phyloP scores from a whole-genome alignment of 2,888 invertebrate species.

The Candidula unifasciata region DNA sequence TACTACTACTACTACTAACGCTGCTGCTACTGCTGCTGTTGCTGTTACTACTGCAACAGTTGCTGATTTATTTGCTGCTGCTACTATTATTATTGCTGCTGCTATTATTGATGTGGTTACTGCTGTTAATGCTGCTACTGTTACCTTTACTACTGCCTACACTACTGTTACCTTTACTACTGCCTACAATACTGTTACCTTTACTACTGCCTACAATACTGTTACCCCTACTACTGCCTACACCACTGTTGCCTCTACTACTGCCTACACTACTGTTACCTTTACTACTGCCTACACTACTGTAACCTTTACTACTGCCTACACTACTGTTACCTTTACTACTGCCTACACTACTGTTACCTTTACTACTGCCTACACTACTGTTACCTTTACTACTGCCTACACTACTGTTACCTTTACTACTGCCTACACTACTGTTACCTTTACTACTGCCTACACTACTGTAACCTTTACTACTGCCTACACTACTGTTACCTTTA shows the following conservation, averaged over 20 bases:
- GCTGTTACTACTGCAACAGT: background rate
- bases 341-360: background rate
- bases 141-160: background rate
- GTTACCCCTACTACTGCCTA: background rate
- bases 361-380: background rate
- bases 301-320: background rate
- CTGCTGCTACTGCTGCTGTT: background rate
- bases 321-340: background rate
- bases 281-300: background rate
- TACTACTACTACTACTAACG: background rate
- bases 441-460: background rate
- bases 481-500: background rate
- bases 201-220: background rate
- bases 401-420: background rate
- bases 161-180: background rate
- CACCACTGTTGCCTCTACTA: background rate
- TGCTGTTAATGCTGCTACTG: background rate
- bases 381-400: background rate
- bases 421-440: background rate
- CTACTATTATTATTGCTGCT: background rate
- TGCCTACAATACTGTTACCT: background rate
- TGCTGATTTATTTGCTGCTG: background rate
- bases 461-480: background rate
- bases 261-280: background rate
- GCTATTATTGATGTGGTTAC: background rate